These are phyloP conservation scores for Arrhopalites spinosus DNA, from an alignment of 2,888 invertebrate genomes.

Conservation along the genomic window DNA sequence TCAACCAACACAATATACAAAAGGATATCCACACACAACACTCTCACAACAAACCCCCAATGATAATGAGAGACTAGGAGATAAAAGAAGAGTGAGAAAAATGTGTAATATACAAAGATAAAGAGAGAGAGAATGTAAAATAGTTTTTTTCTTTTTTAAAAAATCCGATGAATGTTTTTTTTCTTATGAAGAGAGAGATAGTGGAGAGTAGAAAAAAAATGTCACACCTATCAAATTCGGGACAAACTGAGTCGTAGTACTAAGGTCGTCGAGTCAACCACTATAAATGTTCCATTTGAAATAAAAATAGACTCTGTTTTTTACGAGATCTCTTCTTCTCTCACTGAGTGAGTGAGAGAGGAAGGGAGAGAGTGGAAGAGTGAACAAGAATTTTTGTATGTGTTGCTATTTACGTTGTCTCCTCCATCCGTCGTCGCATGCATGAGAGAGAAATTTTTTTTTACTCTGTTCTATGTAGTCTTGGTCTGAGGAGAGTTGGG, in stretches of 20 bases:
- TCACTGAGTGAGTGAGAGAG: background rate
- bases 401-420: background rate
- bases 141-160: background rate
- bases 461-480: too few relatives aligned
- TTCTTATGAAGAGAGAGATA: background rate
- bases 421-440: too few relatives aligned
- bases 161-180: background rate
- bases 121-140: background rate
- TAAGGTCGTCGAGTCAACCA: conserved; percentile 5
- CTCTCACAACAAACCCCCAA: too few relatives aligned
- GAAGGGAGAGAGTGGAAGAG: background rate
- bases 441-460: too few relatives aligned
- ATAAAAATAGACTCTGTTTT: conserved; percentile 24
- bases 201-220: background rate
- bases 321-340: background rate
- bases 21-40: too few relatives aligned
- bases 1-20: too few relatives aligned
- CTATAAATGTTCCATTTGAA: conserved; percentile 12
- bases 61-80: too few relatives aligned
- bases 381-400: background rate
- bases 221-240: conserved; percentile 18
- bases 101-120: too few relatives aligned
- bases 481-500: background rate
- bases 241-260: conserved; percentile 20
- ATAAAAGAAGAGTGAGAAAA: too few relatives aligned